Percentiles rank a stretch among this genome's conserved stretches.
Evolutionary conservation across 2,797 vertebrate species (phyloP).

Genomic region (Spatula clypeata): DNA sequence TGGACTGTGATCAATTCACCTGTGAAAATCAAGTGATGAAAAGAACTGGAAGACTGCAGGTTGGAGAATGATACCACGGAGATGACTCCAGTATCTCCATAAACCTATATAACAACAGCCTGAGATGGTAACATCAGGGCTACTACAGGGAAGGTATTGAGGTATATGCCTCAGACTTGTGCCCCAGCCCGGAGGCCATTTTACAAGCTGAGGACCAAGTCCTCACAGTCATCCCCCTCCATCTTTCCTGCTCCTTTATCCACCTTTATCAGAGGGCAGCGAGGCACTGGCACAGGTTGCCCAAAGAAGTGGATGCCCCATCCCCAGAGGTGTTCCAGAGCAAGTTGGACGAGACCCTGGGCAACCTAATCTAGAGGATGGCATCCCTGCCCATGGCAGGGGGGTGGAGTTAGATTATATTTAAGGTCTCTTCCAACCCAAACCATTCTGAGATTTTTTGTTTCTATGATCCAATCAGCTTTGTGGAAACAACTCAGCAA

Average conservation of each 20-base stretch:
- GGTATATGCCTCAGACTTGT: not conserved
- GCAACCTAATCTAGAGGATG: no score
- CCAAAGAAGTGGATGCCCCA: no score
- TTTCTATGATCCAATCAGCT: not conserved
- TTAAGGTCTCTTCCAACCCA: no score
- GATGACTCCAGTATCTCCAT: not conserved
- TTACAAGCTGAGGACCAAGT: not conserved
- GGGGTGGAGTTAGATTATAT: no score
- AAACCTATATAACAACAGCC: fast-evolving
- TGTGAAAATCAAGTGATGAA: not conserved
- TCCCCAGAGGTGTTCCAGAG: no score
- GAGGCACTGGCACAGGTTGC: no score
- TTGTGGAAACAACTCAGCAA: not conserved
- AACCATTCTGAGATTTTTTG: no score
- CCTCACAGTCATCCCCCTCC: not conserved
- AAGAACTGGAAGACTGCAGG: not conserved
- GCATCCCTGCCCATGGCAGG: no score
- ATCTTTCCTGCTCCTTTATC: not conserved
- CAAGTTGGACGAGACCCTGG: no score
- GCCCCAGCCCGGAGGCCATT: not conserved
- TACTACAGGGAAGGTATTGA: not conserved
- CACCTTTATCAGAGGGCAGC: no score
- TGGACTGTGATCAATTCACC: not conserved
- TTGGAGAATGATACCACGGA: fast-evolving
- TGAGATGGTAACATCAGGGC: not conserved